phyloP scores from a whole-genome alignment of 2,888 invertebrate species.

The Drosophila fulvimacula region DNA sequence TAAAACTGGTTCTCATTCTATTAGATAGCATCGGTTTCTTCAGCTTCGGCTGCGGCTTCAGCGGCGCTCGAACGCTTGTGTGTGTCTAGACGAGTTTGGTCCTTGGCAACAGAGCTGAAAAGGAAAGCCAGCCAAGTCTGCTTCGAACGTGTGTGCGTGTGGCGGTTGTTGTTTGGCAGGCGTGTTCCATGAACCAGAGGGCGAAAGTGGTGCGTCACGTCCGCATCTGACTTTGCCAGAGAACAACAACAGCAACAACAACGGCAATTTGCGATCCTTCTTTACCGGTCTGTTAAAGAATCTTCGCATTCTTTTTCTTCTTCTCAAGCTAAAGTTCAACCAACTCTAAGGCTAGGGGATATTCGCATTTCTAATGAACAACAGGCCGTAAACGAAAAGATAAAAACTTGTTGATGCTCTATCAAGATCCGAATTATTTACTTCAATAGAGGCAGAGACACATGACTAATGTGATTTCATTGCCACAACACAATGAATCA shows the following conservation, averaged over 20 bases:
- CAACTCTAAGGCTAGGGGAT: constrained; percentile 59
- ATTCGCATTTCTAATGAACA: constrained; percentile 65
- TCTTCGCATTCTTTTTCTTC: constrained; percentile 24
- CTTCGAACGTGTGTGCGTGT: constrained; percentile 35
- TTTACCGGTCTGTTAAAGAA: constrained; percentile 41
- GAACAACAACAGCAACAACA: constrained; percentile 15
- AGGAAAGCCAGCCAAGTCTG: constrained; percentile 34
- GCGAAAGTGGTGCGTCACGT: constrained; percentile 73
- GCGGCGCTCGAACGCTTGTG: constrained; percentile 39
- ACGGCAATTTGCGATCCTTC: constrained; percentile 28
- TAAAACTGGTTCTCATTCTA: constrained; percentile 70
- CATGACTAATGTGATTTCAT: constrained; percentile 37
- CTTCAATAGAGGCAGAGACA: constrained; percentile 17
- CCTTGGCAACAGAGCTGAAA: constrained; percentile 67
- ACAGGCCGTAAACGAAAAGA: constrained; percentile 19
- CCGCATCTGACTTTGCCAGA: constrained; percentile 58
- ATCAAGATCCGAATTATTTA: background rate
- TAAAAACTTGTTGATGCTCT: constrained; percentile 47
- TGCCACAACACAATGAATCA: constrained; percentile 23
- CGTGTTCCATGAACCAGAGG: constrained; percentile 63
- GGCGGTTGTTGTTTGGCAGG: constrained; percentile 40
- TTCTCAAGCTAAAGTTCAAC: constrained; percentile 60
- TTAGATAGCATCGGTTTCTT: constrained; percentile 44
- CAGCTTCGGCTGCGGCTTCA: constrained; percentile 11
- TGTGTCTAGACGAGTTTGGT: constrained; percentile 73